A percentile compares a stretch with the other conserved stretches of the same genome.
Conservation (phyloP, 2,113 vertebrate genomes). For the Verasper variegatus region DNA sequence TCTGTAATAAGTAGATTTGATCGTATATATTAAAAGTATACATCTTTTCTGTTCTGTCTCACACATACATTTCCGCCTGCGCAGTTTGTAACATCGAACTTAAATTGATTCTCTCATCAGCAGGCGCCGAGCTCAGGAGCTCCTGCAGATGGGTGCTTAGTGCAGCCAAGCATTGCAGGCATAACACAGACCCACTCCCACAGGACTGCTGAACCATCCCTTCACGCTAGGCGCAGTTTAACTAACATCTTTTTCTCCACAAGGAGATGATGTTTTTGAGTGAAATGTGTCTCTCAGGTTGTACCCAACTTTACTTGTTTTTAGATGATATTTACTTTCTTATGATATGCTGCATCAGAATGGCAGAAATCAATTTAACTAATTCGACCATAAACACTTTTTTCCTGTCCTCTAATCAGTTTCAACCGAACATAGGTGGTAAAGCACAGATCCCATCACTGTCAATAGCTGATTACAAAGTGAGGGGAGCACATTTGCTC, state of each 20-base stretch:
- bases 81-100: background rate
- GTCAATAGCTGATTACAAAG: background rate
- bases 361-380: no score
- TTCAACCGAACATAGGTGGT: no score
- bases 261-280: background rate
- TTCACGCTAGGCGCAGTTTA: background rate
- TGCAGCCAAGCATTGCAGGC: constrained; percentile 41
- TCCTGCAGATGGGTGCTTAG: constrained; percentile 57
- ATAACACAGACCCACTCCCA: constrained; percentile 22
- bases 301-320: no score
- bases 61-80: background rate
- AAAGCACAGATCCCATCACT: background rate
- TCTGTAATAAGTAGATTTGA: background rate
- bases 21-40: background rate
- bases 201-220: constrained; percentile 18
- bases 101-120: background rate
- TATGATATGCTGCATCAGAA: no score
- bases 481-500: background rate
- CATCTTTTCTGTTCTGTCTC: background rate
- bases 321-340: no score
- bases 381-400: no score
- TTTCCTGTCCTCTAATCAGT: no score
- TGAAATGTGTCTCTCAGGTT: background rate
- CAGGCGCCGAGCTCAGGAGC: background rate
- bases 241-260: background rate